Conservation (phyloP, 1,140 invertebrate genomes). For the Mylabris phalerata region DNA sequence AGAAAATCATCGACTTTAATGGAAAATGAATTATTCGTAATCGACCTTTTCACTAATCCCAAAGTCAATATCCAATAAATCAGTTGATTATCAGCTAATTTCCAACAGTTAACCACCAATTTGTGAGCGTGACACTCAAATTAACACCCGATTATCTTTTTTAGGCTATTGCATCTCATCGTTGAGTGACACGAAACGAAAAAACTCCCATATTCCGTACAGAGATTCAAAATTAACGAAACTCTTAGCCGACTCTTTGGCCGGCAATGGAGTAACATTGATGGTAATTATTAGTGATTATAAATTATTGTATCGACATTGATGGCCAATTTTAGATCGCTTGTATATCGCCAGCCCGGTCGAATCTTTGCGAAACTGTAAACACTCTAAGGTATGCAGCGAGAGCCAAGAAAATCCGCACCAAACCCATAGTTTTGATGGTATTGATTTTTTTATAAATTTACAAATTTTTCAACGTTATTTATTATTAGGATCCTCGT, state of each 20-base stretch:
- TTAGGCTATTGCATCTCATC: constrained; percentile 90
- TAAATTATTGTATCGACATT: not conserved
- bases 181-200: constrained; percentile 75
- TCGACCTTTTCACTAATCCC: constrained; percentile 2
- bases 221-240: constrained; percentile 91
- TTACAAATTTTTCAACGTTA: no score
- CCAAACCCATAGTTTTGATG: constrained; percentile 89
- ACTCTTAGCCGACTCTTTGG: constrained; percentile 86
- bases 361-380: constrained; percentile 82
- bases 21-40: constrained; percentile 2
- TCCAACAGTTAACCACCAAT: constrained; percentile 3
- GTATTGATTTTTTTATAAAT: constrained; percentile 43
- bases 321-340: constrained; percentile 66
- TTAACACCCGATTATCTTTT: constrained; percentile 18
- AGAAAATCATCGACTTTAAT: constrained; percentile 7
- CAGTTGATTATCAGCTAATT: constrained; percentile 10
- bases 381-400: constrained; percentile 87
- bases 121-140: constrained; percentile 1
- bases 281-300: constrained; percentile 57
- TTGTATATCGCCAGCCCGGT: constrained; percentile 77
- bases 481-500: constrained; percentile 66
- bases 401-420: constrained; percentile 78
- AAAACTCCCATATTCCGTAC: constrained; percentile 83
- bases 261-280: constrained; percentile 86
- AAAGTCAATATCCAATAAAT: constrained; percentile 2